Evolutionary conservation across 2,113 vertebrate species (phyloP).

Genomic region (Otis tarda): DNA sequence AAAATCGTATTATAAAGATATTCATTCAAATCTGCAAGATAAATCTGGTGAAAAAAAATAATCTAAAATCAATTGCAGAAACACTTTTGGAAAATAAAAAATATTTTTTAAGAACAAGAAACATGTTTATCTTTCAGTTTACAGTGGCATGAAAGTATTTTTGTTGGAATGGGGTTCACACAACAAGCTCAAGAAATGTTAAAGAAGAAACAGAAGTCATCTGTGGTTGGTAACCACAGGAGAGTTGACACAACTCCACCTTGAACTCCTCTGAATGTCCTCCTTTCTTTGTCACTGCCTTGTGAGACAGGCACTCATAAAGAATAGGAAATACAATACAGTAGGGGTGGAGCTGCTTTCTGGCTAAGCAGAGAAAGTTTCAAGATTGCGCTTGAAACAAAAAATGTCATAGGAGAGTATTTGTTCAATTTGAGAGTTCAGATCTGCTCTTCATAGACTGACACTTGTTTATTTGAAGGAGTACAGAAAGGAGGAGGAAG

Average conservation of each 20-base stretch:
- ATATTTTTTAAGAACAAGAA: background rate
- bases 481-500: background rate
- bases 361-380: background rate
- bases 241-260: background rate
- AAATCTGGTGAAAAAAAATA: background rate
- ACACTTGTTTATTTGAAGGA: background rate
- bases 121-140: background rate
- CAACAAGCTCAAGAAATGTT: background rate
- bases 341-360: background rate
- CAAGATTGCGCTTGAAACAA: background rate
- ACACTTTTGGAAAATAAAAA: background rate
- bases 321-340: background rate
- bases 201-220: background rate
- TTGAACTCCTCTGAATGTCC: background rate
- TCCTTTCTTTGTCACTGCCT: background rate
- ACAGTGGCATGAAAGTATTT: background rate
- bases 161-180: background rate
- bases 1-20: background rate
- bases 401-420: background rate
- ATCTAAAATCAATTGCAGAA: background rate
- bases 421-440: background rate
- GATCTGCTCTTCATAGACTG: background rate
- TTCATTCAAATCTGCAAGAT: accelerated
- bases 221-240: background rate
- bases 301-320: background rate